Conservation (phyloP, 2,888 invertebrate species). For the Orthosia gracilis region DNA sequence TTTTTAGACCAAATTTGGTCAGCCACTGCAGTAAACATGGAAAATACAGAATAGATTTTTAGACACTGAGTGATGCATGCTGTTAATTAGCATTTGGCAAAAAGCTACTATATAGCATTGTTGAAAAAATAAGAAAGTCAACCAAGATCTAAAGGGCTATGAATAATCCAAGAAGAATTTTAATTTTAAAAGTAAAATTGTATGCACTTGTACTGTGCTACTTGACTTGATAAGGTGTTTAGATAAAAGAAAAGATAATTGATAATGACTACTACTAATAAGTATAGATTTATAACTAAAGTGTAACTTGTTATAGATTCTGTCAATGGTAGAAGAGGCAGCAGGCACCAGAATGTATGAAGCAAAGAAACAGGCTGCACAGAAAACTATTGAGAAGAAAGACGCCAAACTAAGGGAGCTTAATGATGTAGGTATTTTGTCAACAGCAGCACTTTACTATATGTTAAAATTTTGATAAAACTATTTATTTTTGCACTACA, state of each 20-base stretch:
- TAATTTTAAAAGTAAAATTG: not conserved
- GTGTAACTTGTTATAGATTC: constrained; percentile 90
- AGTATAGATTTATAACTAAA: not conserved
- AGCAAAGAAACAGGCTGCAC: constrained; percentile 96
- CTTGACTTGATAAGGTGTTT: constrained; percentile 19
- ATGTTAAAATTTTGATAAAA: too few relatives aligned
- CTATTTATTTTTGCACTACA: too few relatives aligned
- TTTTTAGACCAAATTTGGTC: too few relatives aligned
- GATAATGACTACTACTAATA: not conserved
- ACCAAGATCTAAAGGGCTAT: not conserved
- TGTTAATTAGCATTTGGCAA: too few relatives aligned
- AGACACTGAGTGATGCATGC: too few relatives aligned
- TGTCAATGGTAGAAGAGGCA: constrained; percentile 99
- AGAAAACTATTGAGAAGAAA: constrained; percentile 97
- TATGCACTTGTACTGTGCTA: not conserved
- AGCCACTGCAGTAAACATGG: too few relatives aligned
- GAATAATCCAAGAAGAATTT: not conserved
- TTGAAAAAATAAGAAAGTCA: too few relatives aligned
- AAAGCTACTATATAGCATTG: too few relatives aligned
- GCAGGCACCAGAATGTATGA: constrained; percentile 99
- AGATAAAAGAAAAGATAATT: not conserved
- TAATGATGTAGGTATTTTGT: constrained; percentile 90
- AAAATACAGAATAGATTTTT: too few relatives aligned
- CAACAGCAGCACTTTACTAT: too few relatives aligned
- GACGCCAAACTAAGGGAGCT: constrained; percentile 97